Base-by-base conservation (phyloP, 2,797 vertebrate species). In the Aulostomus chinensis region DNA sequence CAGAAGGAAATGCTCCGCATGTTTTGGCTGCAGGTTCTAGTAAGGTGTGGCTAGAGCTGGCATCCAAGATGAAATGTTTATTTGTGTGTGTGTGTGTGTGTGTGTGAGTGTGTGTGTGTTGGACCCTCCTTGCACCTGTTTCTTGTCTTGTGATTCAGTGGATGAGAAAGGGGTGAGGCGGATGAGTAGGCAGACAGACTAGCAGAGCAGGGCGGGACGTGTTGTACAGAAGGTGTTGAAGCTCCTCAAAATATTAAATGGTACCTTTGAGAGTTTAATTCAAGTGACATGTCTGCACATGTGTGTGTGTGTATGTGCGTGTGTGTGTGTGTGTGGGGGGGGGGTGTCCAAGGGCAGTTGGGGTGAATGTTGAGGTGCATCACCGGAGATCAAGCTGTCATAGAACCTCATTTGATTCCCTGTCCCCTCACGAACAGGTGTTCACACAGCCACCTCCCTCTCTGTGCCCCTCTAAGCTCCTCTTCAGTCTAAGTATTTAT, bases 111-210 rank as follows among this genome's bases (percentile, higher is more conserved):
- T 52, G 13, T 39, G 54, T 26, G 55, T 15, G 17, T 21, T 28
- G 49, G 71, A 71, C 58, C 63, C 61, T 73, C 48, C 32, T 40
- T 68, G 80, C 89, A 92, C 89, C 91, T 91, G 89, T 87, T 91
- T 46, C n/a, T n/a, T n/a, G n/a, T 54, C 60, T 30, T 53, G 48
- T 65, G 54, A 65, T 52, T 50, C 58, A 48, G 45, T 61, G 54
- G 60, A 66, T 70, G 55, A 16, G 22, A 54, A 13, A 45, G n/a
- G 58, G 50, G 50, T 42, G 63, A 73, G 58, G 50, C 22, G 14
- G 36, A 21, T 39, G 9, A 59, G 36, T 46, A 60, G 48, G 41
- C 36, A 57, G 51, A 54, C 35, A 26, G 46, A 36, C 41, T 37
- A 34, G 37, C 43, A 37, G 36, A 53, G 12, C 54, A 33, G 48